phyloP scores from a whole-genome alignment of 2,888 invertebrate species.

The Synanthedon vespiformis region DNA sequence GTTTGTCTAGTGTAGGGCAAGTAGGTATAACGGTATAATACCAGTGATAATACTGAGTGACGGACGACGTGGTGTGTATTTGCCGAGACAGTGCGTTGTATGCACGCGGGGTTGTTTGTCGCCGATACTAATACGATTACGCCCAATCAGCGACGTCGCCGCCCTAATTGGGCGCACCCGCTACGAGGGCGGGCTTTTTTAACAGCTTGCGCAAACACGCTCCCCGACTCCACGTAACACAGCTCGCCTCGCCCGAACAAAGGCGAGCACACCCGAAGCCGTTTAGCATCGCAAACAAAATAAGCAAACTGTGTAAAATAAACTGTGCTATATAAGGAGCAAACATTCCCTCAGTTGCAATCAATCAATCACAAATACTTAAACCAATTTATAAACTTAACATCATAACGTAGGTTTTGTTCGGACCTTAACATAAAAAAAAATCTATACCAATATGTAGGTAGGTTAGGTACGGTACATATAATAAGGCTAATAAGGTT shows the following conservation, averaged over 20 bases:
- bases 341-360: no score
- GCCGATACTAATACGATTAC: slow-evolving; percentile 67
- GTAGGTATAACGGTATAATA: no score
- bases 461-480: no score
- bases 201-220: slow-evolving; percentile 59
- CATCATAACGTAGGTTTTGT: no score
- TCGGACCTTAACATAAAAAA: no score
- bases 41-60: no score
- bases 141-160: slow-evolving; percentile 65
- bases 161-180: slow-evolving; percentile 63
- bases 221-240: slow-evolving; percentile 11
- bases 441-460: no score
- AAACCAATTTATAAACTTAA: no score
- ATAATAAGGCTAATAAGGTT: no score
- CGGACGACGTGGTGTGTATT: neutral
- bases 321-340: neutral
- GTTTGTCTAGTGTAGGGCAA: no score
- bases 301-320: neutral
- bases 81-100: neutral
- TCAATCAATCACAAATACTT: no score
- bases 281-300: neutral
- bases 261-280: slow-evolving; percentile 2
- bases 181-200: slow-evolving; percentile 62
- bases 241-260: slow-evolving; percentile 7
- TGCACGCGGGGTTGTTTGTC: slow-evolving; percentile 30